Percentiles rank a stretch among this genome's conserved stretches.
Conservation (phyloP, 2,888 invertebrate species). For the Aphelenchoides bicaudatus region DNA sequence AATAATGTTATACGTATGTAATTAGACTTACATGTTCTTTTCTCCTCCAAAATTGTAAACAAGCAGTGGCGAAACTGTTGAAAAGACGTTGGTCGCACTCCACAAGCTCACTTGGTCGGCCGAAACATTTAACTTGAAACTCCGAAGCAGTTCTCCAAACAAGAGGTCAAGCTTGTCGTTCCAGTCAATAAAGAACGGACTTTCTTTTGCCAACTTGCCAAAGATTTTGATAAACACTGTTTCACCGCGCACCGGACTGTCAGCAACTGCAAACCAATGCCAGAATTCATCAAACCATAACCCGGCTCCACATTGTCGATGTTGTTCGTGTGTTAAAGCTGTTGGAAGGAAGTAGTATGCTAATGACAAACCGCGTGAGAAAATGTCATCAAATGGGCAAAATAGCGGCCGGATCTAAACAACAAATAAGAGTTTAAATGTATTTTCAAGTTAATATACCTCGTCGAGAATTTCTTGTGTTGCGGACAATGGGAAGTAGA, state of each 20-base stretch:
- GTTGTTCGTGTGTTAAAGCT: constrained; percentile 62
- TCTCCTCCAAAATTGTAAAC: constrained; percentile 48
- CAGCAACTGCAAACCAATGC: constrained; percentile 61
- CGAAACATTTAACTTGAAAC: constrained; percentile 39
- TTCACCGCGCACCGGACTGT: constrained; percentile 30
- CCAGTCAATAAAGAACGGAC: constrained; percentile 74
- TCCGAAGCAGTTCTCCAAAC: constrained; percentile 63
- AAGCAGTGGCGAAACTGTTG: constrained; percentile 38
- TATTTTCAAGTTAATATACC: constrained; percentile 35
- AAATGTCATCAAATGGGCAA: constrained; percentile 70
- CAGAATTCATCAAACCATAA: constrained; percentile 64
- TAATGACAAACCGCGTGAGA: constrained; percentile 66
- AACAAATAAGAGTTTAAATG: not conserved
- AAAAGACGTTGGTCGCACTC: constrained; percentile 27
- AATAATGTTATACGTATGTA: constrained; percentile 13
- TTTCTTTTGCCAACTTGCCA: constrained; percentile 42
- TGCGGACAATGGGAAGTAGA: constrained; percentile 71
- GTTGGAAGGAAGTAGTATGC: constrained; percentile 77
- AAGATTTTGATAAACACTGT: constrained; percentile 13
- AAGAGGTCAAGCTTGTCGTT: constrained; percentile 73
- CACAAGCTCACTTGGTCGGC: constrained; percentile 40
- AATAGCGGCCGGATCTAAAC: constrained; percentile 71
- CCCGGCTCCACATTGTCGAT: constrained; percentile 47
- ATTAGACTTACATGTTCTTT: constrained; percentile 31
- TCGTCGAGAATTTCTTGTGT: constrained; percentile 82